phyloP scores from a whole-genome alignment of 2,888 invertebrate genomes.

The Electrophaes corylata region DNA sequence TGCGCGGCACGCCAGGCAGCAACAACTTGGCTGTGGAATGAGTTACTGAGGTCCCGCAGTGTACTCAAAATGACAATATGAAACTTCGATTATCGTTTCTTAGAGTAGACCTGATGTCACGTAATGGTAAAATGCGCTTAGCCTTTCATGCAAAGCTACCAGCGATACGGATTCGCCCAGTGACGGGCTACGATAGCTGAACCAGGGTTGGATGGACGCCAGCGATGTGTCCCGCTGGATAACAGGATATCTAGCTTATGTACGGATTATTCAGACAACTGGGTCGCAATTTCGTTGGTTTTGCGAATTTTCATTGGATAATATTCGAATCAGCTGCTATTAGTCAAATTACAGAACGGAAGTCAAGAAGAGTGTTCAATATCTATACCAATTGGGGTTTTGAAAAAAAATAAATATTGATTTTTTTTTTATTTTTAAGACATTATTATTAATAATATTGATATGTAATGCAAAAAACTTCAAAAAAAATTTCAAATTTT shows the following conservation, averaged over 20 bases:
- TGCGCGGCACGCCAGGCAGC: too few relatives aligned
- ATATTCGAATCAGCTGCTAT: constrained; percentile 27
- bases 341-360: constrained; percentile 14
- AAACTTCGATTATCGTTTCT: too few relatives aligned
- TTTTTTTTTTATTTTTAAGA: too few relatives aligned
- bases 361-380: too few relatives aligned
- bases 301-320: constrained; percentile 45
- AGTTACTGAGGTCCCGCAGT: too few relatives aligned
- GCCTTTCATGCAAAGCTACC: constrained; percentile 7
- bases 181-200: constrained; percentile 30
- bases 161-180: constrained; percentile 18
- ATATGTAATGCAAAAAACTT: too few relatives aligned
- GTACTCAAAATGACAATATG: too few relatives aligned
- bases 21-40: too few relatives aligned
- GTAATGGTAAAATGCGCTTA: background rate
- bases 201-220: constrained; percentile 64
- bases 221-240: constrained; percentile 57
- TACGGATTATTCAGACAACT: constrained; percentile 56
- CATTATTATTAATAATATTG: too few relatives aligned
- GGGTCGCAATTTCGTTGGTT: constrained; percentile 53
- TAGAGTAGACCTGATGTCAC: background rate
- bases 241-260: constrained; percentile 59
- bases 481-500: too few relatives aligned
- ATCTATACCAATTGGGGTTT: too few relatives aligned
- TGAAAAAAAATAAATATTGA: too few relatives aligned